Percentiles rank a stretch among this genome's conserved stretches.
Evolutionary conservation across 2,888 invertebrate species (phyloP).

Genomic region (Agriopis aurantiaria): DNA sequence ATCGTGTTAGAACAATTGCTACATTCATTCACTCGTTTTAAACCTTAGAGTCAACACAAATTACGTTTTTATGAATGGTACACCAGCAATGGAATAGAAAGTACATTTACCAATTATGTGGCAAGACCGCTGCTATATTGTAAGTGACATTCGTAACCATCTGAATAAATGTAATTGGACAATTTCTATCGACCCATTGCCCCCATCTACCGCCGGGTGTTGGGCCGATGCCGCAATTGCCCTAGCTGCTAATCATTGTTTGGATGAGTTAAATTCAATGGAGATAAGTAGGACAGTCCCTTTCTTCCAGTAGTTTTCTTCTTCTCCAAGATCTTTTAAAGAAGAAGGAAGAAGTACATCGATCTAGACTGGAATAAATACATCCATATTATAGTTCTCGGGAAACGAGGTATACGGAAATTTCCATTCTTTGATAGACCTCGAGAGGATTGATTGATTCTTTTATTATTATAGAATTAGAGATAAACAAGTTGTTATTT

Average conservation of each 20-base stretch:
- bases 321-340: not conserved
- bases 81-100: conserved; percentile 45
- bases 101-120: conserved; percentile 58
- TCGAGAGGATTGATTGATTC: too few relatives aligned
- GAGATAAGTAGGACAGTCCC: conserved; percentile 53
- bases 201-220: conserved; percentile 70
- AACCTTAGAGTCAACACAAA: conserved; percentile 33
- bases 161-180: conserved; percentile 83
- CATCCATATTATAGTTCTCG: too few relatives aligned
- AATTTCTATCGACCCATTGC: conserved; percentile 82
- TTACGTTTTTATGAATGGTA: conserved; percentile 44
- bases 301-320: too few relatives aligned
- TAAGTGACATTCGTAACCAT: conserved; percentile 82
- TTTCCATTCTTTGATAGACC: too few relatives aligned
- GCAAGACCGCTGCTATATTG: conserved; percentile 74
- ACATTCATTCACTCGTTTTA: conserved; percentile 19
- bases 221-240: conserved; percentile 65
- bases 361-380: too few relatives aligned
- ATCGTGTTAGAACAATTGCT: conserved; percentile 22
- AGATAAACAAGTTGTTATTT: too few relatives aligned
- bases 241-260: conserved; percentile 70
- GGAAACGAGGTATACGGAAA: too few relatives aligned
- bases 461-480: too few relatives aligned
- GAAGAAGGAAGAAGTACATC: not conserved
- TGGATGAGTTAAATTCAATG: conserved; percentile 61